Evolutionary conservation across 2,888 invertebrate species (phyloP).

Genomic region (Yponomeuta plumbellus): DNA sequence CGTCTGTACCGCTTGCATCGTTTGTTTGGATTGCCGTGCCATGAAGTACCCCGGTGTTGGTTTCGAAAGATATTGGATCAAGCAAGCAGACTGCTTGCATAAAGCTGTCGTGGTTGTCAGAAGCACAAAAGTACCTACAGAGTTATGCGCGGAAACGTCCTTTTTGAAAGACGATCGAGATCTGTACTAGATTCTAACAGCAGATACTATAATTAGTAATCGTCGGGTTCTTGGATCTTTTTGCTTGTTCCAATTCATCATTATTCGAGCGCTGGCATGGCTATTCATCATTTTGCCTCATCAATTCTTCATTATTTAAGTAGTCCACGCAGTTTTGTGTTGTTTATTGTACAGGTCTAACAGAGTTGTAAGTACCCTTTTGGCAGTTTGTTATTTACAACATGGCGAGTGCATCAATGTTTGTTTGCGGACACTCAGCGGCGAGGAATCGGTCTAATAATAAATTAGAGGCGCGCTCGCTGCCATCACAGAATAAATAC

Average conservation of each 20-base stretch:
- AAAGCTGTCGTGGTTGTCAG: not conserved
- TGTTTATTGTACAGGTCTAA: no score
- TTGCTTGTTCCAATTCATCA: no score
- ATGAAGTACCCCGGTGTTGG: not conserved
- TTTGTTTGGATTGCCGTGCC: not conserved
- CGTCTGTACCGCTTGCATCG: not conserved
- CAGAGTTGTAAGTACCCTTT: not conserved
- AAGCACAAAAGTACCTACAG: not conserved
- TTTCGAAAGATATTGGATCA: conserved; percentile 1
- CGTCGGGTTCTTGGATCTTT: no score
- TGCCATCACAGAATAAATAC: not conserved
- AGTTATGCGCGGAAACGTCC: not conserved
- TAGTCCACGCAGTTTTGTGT: no score
- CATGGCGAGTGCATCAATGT: not conserved
- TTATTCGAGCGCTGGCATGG: no score
- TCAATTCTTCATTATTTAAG: no score
- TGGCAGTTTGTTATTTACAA: not conserved
- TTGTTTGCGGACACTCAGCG: not conserved
- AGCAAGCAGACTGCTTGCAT: not conserved
- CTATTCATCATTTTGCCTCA: no score
- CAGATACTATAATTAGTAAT: no score
- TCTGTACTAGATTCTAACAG: not conserved
- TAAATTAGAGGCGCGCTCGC: not conserved
- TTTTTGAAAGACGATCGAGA: no score
- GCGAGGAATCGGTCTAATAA: not conserved